Evolutionary conservation across 2,888 invertebrate genomes (phyloP).

Genomic region (Sinhomidia bicolor): DNA sequence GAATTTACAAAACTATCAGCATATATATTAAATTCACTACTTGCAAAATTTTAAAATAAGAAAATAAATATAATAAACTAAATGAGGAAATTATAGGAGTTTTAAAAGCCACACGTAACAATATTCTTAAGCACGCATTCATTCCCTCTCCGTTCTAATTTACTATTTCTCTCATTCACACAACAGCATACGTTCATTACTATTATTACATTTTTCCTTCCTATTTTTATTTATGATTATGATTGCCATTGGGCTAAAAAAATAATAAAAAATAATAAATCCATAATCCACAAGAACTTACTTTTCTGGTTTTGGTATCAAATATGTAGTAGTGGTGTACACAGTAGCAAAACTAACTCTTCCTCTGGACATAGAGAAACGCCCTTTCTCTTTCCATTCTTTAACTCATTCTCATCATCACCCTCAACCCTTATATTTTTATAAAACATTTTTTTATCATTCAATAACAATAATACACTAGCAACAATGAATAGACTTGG

Average conservation of each 20-base stretch:
- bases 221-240: constrained; percentile 30
- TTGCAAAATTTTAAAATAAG: no score
- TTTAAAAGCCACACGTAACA: no score
- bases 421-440: no score
- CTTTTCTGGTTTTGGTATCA: not conserved
- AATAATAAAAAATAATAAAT: no score
- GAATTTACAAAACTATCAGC: no score
- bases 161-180: not conserved
- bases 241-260: constrained; percentile 31
- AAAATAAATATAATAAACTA: no score
- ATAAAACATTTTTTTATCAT: constrained; percentile 23
- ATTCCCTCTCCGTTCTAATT: no score
- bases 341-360: constrained; percentile 19
- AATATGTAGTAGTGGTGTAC: not conserved
- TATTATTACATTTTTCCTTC: not conserved
- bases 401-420: no score
- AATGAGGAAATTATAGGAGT: no score
- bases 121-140: no score
- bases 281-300: constrained; percentile 20
- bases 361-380: no score
- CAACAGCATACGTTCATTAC: not conserved
- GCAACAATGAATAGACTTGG: constrained; percentile 25
- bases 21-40: no score
- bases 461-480: constrained; percentile 11
- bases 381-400: not conserved